Conservation (phyloP, 2,888 invertebrate genomes). For the Trichopria drosophilae region DNA sequence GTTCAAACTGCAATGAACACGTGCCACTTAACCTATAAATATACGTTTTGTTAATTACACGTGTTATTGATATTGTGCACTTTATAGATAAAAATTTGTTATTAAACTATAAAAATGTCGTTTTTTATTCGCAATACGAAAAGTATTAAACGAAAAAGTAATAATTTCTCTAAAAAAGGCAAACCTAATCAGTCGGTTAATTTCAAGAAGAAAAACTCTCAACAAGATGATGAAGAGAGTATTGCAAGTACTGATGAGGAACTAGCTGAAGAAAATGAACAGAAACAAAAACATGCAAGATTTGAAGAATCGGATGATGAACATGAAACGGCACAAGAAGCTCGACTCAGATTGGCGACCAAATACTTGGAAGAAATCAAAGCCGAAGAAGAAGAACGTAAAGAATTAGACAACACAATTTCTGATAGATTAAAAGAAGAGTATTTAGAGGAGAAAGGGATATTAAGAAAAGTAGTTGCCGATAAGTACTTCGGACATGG, state of each 20-base stretch:
- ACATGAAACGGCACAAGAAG: constrained; percentile 85
- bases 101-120: constrained; percentile 41
- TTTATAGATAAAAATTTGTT: too few species aligned
- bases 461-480: constrained; percentile 75
- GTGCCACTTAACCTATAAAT: too few species aligned
- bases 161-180: constrained; percentile 4
- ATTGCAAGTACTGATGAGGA: constrained; percentile 55
- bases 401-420: too few species aligned
- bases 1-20: too few species aligned
- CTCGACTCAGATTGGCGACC: constrained; percentile 85
- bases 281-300: too few species aligned
- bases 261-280: constrained; percentile 49
- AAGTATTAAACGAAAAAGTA: constrained; percentile 48
- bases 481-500: constrained; percentile 61
- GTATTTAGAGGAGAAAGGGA: constrained; percentile 83
- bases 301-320: constrained; percentile 65
- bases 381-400: constrained; percentile 66
- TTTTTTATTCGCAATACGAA: constrained; percentile 48
- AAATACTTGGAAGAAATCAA: constrained; percentile 75
- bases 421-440: constrained; percentile 81
- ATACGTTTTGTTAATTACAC: too few species aligned
- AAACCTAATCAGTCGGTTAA: too few species aligned
- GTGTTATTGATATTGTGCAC: too few species aligned
- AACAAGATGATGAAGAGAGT: constrained; percentile 47
- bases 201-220: constrained; percentile 21